Evolutionary conservation across 2,888 invertebrate species (phyloP).

Genomic region (Thecocarcelia acutangulata): DNA sequence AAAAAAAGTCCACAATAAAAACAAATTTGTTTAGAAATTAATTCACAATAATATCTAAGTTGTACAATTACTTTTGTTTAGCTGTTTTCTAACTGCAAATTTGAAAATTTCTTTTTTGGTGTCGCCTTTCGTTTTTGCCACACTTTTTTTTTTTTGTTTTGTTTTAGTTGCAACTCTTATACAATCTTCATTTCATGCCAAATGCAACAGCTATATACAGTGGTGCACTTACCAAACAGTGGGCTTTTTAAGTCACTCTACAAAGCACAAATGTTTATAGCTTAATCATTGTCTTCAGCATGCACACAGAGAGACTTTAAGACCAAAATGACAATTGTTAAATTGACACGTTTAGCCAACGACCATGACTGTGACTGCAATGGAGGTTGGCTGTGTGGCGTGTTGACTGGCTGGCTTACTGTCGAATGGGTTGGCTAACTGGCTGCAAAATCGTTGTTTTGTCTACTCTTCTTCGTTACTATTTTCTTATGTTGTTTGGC

Average conservation of each 20-base stretch:
- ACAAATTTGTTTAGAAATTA: conserved; percentile 65
- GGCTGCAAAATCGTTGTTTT: conserved; percentile 16
- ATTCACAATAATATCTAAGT: conserved; percentile 53
- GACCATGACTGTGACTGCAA: conserved; percentile 78
- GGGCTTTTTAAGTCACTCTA: conserved; percentile 12
- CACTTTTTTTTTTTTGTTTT: neutral
- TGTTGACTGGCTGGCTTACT: conserved; percentile 26
- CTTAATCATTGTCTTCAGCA: conserved; percentile 40
- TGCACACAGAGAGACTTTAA: conserved; percentile 30
- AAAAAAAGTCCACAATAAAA: conserved; percentile 48
- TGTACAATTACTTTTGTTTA: conserved; percentile 46
- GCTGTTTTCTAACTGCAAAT: conserved; percentile 28
- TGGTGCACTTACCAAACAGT: conserved; percentile 26
- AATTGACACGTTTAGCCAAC: conserved; percentile 78
- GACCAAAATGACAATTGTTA: conserved; percentile 68
- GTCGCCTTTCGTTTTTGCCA: conserved; percentile 7
- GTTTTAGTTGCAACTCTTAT: conserved; percentile 21
- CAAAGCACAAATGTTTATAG: neutral
- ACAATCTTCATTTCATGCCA: conserved; percentile 34
- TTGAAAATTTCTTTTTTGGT: conserved; percentile 11
- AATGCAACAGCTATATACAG: conserved; percentile 46
- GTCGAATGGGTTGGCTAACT: conserved; percentile 25
- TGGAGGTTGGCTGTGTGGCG: conserved; percentile 58
- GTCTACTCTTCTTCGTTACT: conserved; percentile 16
- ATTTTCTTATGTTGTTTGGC: conserved; percentile 27